Conservation (phyloP, 2,113 vertebrate species). For the Alethe castanea region DNA sequence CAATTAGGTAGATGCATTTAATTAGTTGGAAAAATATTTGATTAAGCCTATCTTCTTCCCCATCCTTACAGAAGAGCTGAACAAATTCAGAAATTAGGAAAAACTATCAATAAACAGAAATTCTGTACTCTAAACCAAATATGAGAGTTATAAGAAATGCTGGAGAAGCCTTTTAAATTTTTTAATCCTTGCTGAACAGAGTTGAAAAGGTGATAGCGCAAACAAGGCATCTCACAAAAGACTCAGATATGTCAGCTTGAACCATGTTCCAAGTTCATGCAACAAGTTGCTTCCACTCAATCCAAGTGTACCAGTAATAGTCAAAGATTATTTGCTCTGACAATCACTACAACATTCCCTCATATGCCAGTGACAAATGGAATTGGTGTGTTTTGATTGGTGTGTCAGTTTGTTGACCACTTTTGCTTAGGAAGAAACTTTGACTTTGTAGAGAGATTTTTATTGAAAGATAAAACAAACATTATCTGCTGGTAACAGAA, state of each 20-base stretch:
- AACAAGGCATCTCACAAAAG: neutral
- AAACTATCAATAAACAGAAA: neutral
- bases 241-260: neutral
- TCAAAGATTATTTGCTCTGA: neutral
- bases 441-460: neutral
- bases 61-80: neutral
- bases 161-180: neutral
- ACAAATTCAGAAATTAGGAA: neutral
- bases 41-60: neutral
- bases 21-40: conserved; percentile 8
- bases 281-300: neutral
- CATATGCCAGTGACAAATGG: neutral
- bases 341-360: neutral
- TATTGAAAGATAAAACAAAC: neutral
- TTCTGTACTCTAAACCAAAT: neutral
- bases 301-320: neutral
- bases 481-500: neutral
- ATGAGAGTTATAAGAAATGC: neutral
- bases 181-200: neutral
- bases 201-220: neutral
- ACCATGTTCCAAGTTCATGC: neutral
- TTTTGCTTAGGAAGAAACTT: neutral
- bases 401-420: neutral
- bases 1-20: neutral
- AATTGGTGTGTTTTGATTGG: neutral